phyloP scores from a whole-genome alignment of 2,113 vertebrate species.

The Riparia riparia region DNA sequence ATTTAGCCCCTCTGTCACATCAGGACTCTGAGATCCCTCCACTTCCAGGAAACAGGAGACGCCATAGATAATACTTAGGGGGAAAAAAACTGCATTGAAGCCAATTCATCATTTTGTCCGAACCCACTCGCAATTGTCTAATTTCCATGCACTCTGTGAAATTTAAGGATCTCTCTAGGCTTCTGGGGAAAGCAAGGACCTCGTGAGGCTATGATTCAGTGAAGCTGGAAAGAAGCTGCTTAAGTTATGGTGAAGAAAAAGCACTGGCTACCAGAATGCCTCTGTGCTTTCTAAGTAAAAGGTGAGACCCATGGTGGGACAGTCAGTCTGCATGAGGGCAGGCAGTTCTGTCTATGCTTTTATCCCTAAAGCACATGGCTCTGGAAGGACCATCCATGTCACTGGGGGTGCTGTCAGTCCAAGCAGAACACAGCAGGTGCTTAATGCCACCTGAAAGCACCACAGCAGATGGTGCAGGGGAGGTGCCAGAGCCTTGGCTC shows the following conservation, averaged over 20 bases:
- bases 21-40: background rate
- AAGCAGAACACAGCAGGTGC: background rate
- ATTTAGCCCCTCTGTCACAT: background rate
- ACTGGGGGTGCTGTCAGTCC: background rate
- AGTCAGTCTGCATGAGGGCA: background rate
- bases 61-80: background rate
- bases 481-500: background rate
- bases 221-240: background rate
- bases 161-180: background rate
- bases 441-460: background rate
- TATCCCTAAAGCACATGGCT: background rate
- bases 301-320: background rate
- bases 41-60: background rate
- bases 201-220: background rate
- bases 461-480: rapidly evolving
- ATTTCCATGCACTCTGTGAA: background rate
- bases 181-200: background rate
- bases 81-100: background rate
- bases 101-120: background rate
- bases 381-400: background rate
- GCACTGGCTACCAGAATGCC: background rate
- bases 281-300: background rate
- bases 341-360: background rate
- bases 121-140: background rate
- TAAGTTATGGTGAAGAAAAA: background rate